Conservation (phyloP, 2,113 vertebrate species). For the Pygathrix nemaeus region DNA sequence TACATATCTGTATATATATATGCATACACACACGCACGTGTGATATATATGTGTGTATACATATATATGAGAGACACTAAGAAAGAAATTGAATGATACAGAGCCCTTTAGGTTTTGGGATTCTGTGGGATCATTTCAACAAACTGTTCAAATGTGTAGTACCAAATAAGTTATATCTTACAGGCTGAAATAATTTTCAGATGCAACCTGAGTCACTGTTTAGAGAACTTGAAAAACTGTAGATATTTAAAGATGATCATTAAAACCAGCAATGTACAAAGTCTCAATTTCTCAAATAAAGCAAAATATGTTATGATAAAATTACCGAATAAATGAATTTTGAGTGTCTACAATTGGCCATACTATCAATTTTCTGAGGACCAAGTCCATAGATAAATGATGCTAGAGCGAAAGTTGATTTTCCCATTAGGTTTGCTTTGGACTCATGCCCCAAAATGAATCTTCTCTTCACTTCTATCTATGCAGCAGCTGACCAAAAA, state of each 20-base stretch:
- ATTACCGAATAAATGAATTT: not conserved
- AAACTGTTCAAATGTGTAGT: not conserved
- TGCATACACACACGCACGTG: accelerated
- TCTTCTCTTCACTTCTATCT: not conserved
- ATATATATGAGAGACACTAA: not conserved
- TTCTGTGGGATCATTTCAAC: not conserved
- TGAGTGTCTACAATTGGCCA: not conserved
- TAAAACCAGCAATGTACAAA: not conserved
- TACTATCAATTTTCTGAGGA: not conserved
- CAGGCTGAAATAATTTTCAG: not conserved
- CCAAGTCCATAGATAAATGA: not conserved
- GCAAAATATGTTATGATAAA: not conserved
- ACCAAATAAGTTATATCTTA: not conserved
- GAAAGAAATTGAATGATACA: not conserved
- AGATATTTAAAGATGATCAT: not conserved
- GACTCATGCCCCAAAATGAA: not conserved
- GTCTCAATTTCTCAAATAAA: not conserved
- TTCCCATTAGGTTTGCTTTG: not conserved
- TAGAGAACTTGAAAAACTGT: not conserved
- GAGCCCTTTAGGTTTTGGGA: not conserved
- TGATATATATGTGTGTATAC: too few relatives aligned
- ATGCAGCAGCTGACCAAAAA: not conserved
- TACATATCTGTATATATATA: too few relatives aligned
- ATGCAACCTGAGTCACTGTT: not conserved
- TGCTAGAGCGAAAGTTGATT: not conserved